These are phyloP conservation scores for Heliconius eleuchia DNA, from an alignment of 1,140 invertebrate species.

Conservation along the genomic window DNA sequence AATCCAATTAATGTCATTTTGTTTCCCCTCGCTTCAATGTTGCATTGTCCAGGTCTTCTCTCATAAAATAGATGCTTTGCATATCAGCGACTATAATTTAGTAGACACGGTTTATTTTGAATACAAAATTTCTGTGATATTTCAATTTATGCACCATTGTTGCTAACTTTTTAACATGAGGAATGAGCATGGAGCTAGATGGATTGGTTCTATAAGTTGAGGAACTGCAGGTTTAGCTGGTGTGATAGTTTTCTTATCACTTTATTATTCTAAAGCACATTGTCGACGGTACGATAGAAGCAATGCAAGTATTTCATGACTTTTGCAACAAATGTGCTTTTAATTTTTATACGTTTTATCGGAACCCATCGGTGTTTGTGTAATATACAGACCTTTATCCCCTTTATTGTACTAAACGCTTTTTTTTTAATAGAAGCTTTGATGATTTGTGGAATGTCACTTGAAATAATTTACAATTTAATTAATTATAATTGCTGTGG, in stretches of 20 bases:
- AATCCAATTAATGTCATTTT: constrained; percentile 19
- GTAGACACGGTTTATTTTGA: constrained; percentile 36
- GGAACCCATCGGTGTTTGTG: constrained; percentile 34
- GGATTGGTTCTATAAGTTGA: constrained; percentile 26
- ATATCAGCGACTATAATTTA: constrained; percentile 28
- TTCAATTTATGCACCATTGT: constrained; percentile 37
- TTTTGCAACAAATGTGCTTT: constrained; percentile 27
- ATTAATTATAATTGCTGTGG: constrained; percentile 28
- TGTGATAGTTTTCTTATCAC: constrained; percentile 38
- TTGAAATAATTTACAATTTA: constrained; percentile 22
- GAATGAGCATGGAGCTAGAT: constrained; percentile 42
- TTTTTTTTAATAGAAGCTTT: constrained; percentile 36
- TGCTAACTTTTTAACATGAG: constrained; percentile 36
- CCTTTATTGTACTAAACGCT: constrained; percentile 31
- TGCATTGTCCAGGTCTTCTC: constrained; percentile 34
- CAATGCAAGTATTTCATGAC: constrained; percentile 28
- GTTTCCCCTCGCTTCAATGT: constrained; percentile 31
- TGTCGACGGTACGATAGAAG: constrained; percentile 33
- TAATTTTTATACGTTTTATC: constrained; percentile 24
- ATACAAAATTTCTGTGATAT: constrained; percentile 36
- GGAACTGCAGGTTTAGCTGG: constrained; percentile 32
- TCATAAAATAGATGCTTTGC: constrained; percentile 35
- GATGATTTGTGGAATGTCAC: constrained; percentile 35
- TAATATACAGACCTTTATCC: constrained; percentile 29
- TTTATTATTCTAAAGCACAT: constrained; percentile 35